phyloP scores from a whole-genome alignment of 2,797 vertebrate species.

The Anguilla anguilla region DNA sequence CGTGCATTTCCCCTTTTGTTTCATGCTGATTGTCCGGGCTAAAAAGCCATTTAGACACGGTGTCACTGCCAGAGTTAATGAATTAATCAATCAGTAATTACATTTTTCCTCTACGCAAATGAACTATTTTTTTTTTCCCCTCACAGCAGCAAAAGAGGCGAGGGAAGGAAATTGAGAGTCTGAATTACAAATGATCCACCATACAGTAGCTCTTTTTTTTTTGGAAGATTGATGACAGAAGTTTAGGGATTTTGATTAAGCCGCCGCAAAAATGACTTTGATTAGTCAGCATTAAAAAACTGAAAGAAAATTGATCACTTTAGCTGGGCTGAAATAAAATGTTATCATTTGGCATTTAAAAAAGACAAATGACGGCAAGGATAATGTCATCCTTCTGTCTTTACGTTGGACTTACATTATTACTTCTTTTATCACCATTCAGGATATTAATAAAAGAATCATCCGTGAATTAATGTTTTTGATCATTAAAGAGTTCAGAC shows the following conservation, averaged over 20 bases:
- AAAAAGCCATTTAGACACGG: conserved; percentile 22
- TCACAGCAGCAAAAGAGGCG: conserved; percentile 4
- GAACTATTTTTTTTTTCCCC: conserved; percentile 11
- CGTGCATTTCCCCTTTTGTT: conserved; percentile 13
- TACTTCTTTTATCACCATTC: conserved; percentile 66
- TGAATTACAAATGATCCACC: conserved; percentile 57
- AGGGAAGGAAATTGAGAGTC: conserved; percentile 37
- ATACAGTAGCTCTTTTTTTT: conserved; percentile 41
- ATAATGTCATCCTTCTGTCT: conserved; percentile 68
- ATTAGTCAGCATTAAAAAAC: conserved; percentile 68
- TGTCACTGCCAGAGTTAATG: conserved; percentile 24
- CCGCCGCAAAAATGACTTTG: conserved; percentile 59
- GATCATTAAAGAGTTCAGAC: conserved; percentile 68
- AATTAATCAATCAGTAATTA: conserved; percentile 39
- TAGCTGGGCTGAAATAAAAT: conserved; percentile 68
- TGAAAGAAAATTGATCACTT: conserved; percentile 67
- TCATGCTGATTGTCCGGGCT: conserved; percentile 14
- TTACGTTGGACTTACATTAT: conserved; percentile 68
- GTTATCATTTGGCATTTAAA: conserved; percentile 73
- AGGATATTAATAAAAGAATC: conserved; percentile 77
- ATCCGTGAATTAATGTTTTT: conserved; percentile 69
- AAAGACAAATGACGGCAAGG: conserved; percentile 68
- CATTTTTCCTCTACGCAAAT: conserved; percentile 32
- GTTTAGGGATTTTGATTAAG: conserved; percentile 59
- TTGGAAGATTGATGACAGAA: conserved; percentile 64